Evolutionary conservation across 2,888 invertebrate genomes (phyloP).

Genomic region (Drosophila silvestris): DNA sequence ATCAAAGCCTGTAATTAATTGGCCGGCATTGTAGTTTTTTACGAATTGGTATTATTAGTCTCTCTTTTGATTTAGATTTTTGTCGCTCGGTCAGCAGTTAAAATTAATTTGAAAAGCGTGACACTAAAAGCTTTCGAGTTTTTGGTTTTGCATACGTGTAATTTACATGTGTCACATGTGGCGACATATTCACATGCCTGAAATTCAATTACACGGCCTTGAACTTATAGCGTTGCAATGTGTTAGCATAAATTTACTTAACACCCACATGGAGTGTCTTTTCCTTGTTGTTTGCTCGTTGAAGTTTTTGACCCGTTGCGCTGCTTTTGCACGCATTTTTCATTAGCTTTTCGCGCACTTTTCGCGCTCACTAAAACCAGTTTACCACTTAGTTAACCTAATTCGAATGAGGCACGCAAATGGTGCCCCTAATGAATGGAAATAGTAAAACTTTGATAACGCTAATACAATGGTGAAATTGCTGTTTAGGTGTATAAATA

Average conservation of each 20-base stretch:
- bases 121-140: conserved; percentile 29
- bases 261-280: background rate
- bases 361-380: conserved; percentile 39
- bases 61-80: conserved; percentile 34
- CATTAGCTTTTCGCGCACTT: conserved; percentile 57
- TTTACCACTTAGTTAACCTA: conserved; percentile 77
- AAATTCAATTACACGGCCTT: conserved; percentile 61
- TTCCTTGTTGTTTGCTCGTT: background rate
- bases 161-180: conserved; percentile 8
- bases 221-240: conserved; percentile 58
- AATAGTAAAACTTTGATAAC: conserved; percentile 47
- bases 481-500: background rate
- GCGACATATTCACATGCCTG: conserved; percentile 18
- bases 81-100: conserved; percentile 23
- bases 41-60: conserved; percentile 20
- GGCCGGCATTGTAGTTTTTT: conserved; percentile 11
- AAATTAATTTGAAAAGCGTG: conserved; percentile 54
- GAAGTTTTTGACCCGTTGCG: conserved; percentile 14
- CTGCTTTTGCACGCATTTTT: conserved; percentile 62
- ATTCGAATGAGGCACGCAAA: conserved; percentile 69
- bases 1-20: conserved; percentile 46
- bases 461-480: conserved; percentile 25
- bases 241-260: conserved; percentile 35
- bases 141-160: background rate
- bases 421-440: conserved; percentile 55